phyloP scores from a whole-genome alignment of 2,888 invertebrate genomes.

The Diarsia dahlii region DNA sequence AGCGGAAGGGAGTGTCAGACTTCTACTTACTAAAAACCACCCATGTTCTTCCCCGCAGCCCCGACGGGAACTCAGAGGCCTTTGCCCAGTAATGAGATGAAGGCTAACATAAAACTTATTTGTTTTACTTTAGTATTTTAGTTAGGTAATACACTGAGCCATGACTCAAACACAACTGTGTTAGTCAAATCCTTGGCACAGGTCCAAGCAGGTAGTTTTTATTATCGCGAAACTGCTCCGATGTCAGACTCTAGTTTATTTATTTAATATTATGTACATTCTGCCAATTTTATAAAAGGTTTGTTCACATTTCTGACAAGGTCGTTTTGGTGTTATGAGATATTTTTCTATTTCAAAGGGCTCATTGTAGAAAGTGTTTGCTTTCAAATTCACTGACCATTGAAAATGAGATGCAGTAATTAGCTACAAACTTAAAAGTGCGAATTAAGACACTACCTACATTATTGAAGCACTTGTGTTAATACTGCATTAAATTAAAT shows the following conservation, averaged over 20 bases:
- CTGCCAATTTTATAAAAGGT: conserved; percentile 34
- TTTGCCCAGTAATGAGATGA: neutral
- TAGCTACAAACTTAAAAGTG: neutral
- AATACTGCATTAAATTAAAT: neutral
- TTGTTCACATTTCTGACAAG: conserved; percentile 44
- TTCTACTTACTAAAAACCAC: too few relatives aligned
- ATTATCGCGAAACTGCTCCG: conserved; percentile 30
- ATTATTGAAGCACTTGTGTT: neutral
- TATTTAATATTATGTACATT: conserved; percentile 22
- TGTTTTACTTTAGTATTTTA: conserved; percentile 7
- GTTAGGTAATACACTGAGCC: conserved; percentile 41
- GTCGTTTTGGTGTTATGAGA: neutral
- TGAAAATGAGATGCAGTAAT: conserved; percentile 3
- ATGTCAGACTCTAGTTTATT: conserved; percentile 44
- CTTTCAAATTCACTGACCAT: conserved; percentile 17
- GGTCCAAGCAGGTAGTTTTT: conserved; percentile 56
- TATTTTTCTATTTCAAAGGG: conserved; percentile 11
- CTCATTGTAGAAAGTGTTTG: conserved; percentile 1
- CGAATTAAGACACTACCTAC: neutral
- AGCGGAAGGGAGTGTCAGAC: too few relatives aligned
- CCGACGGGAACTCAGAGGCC: too few relatives aligned
- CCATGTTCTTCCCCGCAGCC: too few relatives aligned
- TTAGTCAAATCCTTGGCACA: conserved; percentile 61
- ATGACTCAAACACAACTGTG: conserved; percentile 52
- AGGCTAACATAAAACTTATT: neutral